Conservation (phyloP, 2,888 invertebrate species). For the Hydropsyche betteni region DNA sequence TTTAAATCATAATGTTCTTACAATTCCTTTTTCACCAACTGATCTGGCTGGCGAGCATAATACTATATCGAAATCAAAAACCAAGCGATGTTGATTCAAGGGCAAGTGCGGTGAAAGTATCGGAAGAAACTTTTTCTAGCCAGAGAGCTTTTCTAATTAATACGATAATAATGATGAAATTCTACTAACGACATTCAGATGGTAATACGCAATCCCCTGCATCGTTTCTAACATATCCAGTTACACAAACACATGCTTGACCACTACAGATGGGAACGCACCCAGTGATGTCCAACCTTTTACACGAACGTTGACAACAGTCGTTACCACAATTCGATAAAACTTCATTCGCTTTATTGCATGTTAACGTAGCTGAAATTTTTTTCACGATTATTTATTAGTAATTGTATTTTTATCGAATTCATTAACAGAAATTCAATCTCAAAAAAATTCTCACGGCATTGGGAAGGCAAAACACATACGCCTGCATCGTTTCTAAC, state of each 20-base stretch:
- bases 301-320: constrained; percentile 21
- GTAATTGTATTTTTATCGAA: not conserved
- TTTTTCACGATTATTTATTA: too few relatives aligned
- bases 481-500: constrained; percentile 19
- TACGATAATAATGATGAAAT: too few relatives aligned
- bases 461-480: not conserved
- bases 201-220: constrained; percentile 9
- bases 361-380: too few relatives aligned
- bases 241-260: constrained; percentile 11
- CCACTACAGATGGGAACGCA: too few relatives aligned
- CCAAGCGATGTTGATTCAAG: too few relatives aligned
- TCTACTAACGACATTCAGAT: constrained; percentile 35
- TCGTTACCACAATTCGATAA: constrained; percentile 16
- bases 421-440: not conserved
- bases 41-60: too few relatives aligned
- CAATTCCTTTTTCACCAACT: too few relatives aligned
- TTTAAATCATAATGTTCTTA: too few relatives aligned
- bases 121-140: too few relatives aligned
- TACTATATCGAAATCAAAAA: too few relatives aligned
- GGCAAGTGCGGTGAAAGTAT: too few relatives aligned
- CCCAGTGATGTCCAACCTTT: not conserved
- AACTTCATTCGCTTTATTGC: not conserved
- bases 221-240: constrained; percentile 12
- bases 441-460: not conserved
- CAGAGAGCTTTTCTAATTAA: too few relatives aligned